Base-by-base conservation (phyloP, 2,888 invertebrate genomes). In the Papilio demoleus region DNA sequence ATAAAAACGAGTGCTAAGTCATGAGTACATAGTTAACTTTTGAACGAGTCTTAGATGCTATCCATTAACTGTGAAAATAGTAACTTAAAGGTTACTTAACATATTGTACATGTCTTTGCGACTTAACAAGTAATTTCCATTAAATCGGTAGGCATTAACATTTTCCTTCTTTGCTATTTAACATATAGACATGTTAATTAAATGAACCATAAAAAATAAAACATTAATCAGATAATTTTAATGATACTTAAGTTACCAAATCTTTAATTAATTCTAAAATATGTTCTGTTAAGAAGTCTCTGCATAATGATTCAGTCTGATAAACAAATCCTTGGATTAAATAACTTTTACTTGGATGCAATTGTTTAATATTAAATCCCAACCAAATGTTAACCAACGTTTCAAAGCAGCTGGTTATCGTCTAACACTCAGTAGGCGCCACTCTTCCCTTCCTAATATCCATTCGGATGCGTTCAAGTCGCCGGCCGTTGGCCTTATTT, bases 151-250 rank as follows among this genome's bases (percentile, higher is more conserved):
- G 24, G 24, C 22, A 12, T n/a, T n/a, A n/a, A 14, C n/a, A 27
- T 27, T 53, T 27, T 53, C 8, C 53, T 50, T 50, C 47, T 47
- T 47, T 22, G 22, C 24, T 53, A 53, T 53, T 27, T 79, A 83
- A 79, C 27, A 24, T 24, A 14, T 14, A 27, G n/a, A 27, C 24
- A 14, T 24, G 22, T 1, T 85, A 86, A 91, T 91, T 92, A 91
- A 90, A 87, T 86, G 83, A 80, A 82, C 76, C 79, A 89, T 88
- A 91, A 91, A 91, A 90, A 88, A 89, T 88, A 83, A 86, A 79
- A 79, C 81, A 83, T 77, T 82, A 81, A 86, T 76, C 81, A 45
- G 9, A 45, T 6, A 19, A 19, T 11, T 6, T n/a, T n/a, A n/a
- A n/a, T 12, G 9, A 36, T 36, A 36, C 36, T 9, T 36, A n/a